A percentile compares a stretch with the other conserved stretches of the same genome.
Conservation (phyloP, 2,888 invertebrate genomes). For the Sinentomon sp. region DNA sequence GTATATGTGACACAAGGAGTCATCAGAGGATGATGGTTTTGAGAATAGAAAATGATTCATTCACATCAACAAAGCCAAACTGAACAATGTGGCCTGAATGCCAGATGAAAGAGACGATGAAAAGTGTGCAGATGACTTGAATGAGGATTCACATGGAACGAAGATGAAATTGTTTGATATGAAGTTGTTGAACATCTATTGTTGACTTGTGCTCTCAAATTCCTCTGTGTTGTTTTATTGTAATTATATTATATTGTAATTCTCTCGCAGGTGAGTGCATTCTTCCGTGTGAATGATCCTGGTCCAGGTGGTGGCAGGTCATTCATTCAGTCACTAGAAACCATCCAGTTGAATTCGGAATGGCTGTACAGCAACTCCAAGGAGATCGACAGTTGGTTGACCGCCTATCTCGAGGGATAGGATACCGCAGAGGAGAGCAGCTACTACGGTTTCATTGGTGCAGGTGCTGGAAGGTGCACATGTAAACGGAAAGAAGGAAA, state of each 20-base stretch:
- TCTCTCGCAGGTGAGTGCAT: conserved; percentile 30
- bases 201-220: neutral
- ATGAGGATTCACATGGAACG: no score
- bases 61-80: no score
- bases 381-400: conserved; percentile 27
- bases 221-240: conserved; percentile 3
- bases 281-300: conserved; percentile 28
- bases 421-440: no score
- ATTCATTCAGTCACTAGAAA: conserved; percentile 44
- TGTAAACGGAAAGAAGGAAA: no score
- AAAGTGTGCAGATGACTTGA: neutral
- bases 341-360: conserved; percentile 47
- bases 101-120: neutral
- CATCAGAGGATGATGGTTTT: no score
- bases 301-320: conserved; percentile 29
- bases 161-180: no score
- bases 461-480: no score
- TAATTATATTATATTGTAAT: no score
- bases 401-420: conserved; percentile 12
- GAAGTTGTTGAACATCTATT: neutral
- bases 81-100: neutral
- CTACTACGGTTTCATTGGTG: no score
- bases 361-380: conserved; percentile 37
- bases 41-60: no score
- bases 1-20: no score